phyloP scores from a whole-genome alignment of 2,888 invertebrate genomes.

The Tigriopus californicus region DNA sequence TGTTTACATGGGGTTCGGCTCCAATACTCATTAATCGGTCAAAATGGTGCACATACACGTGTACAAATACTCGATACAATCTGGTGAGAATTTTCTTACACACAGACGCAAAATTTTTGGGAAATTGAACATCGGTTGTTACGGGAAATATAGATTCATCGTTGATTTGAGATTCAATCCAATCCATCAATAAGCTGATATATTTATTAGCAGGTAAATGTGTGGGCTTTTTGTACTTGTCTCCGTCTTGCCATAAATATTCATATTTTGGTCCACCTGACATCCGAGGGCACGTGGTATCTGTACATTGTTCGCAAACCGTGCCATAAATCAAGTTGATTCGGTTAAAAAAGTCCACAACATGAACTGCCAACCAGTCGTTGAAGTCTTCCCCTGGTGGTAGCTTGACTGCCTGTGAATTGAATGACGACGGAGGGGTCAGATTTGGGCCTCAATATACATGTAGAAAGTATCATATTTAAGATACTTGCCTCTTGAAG shows the following conservation, averaged over 20 bases:
- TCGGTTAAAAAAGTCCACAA: conserved; percentile 82
- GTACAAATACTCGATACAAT: conserved; percentile 73
- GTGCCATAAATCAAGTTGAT: conserved; percentile 82
- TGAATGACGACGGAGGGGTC: background rate
- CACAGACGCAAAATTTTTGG: conserved; percentile 53
- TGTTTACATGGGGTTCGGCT: conserved; percentile 68
- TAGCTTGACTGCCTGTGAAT: conserved; percentile 46
- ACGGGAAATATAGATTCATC: conserved; percentile 69
- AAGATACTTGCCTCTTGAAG: conserved; percentile 32
- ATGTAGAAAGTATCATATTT: too few species aligned
- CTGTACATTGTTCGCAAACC: conserved; percentile 63
- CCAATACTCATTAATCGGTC: conserved; percentile 36
- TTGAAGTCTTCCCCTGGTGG: conserved; percentile 65
- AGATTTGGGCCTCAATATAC: too few species aligned
- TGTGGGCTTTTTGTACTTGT: conserved; percentile 39
- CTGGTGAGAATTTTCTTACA: conserved; percentile 73
- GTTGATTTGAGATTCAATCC: conserved; percentile 77
- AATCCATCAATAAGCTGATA: conserved; percentile 65
- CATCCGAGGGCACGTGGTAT: conserved; percentile 69
- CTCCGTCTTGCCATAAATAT: conserved; percentile 75
- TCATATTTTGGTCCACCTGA: conserved; percentile 72
- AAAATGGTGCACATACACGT: conserved; percentile 86
- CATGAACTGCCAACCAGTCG: conserved; percentile 85
- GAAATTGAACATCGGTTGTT: conserved; percentile 66
- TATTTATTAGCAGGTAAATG: conserved; percentile 45